Percentiles rank a stretch among this genome's conserved stretches.
These are phyloP conservation scores for Lepus oiostolus DNA, from an alignment of 2,797 vertebrate genomes.

Conservation along the genomic window DNA sequence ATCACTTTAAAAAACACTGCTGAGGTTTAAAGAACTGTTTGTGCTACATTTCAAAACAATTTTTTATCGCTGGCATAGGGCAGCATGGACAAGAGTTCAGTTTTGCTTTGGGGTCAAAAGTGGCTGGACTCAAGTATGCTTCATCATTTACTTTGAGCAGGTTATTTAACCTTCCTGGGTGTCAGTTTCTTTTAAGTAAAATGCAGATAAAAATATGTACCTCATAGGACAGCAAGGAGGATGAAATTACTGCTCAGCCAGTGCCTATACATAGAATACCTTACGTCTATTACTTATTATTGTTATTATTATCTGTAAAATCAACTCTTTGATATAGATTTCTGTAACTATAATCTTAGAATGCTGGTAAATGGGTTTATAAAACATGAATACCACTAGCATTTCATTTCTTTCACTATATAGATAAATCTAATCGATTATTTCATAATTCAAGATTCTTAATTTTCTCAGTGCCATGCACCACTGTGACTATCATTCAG, in stretches of 20 bases:
- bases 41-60: not conserved
- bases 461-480: not conserved
- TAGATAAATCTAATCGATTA: not conserved
- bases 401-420: not conserved
- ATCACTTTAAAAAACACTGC: not conserved
- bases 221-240: not conserved
- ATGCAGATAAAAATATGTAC: not conserved
- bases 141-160: not conserved
- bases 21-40: not conserved
- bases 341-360: not conserved
- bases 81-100: not conserved
- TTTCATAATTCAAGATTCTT: slow-evolving; percentile 20
- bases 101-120: not conserved
- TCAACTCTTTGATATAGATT: not conserved
- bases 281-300: not conserved
- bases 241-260: not conserved
- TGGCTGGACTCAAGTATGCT: not conserved
- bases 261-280: not conserved
- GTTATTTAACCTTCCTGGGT: not conserved
- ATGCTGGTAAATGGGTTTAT: not conserved
- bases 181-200: not conserved
- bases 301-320: not conserved
- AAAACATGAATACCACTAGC: not conserved
- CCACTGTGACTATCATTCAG: not conserved
- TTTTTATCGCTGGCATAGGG: not conserved